phyloP scores from a whole-genome alignment of 2,888 invertebrate species.

The Gandaritis pyraliata region DNA sequence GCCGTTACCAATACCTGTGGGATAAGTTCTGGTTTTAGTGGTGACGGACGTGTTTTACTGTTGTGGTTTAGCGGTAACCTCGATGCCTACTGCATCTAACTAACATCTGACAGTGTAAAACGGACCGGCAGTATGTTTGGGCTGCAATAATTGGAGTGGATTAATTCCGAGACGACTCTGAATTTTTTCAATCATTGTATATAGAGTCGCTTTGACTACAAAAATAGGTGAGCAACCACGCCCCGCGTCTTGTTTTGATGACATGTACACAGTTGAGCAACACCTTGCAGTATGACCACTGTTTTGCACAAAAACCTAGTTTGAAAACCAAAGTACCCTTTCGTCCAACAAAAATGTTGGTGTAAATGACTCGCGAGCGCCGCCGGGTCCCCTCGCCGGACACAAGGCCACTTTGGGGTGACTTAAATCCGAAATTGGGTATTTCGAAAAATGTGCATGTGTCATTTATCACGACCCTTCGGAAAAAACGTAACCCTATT shows the following conservation, averaged over 20 bases:
- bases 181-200: too few relatives aligned
- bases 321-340: constrained; percentile 46
- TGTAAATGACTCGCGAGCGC: constrained; percentile 73
- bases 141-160: too few relatives aligned
- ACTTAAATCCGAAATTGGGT: constrained; percentile 86
- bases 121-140: too few relatives aligned
- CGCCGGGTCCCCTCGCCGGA: constrained; percentile 65
- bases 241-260: too few relatives aligned
- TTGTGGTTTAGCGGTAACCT: background rate
- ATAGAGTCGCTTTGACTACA: too few relatives aligned
- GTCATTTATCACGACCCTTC: constrained; percentile 84
- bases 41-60: background rate
- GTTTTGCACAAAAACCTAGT: background rate
- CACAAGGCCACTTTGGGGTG: constrained; percentile 83
- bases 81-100: too few relatives aligned
- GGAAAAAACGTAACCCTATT: constrained; percentile 82
- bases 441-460: constrained; percentile 85
- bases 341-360: constrained; percentile 49
- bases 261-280: too few relatives aligned
- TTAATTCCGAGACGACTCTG: too few relatives aligned
- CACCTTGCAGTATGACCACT: background rate
- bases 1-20: constrained; percentile 63
- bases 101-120: too few relatives aligned
- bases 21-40: constrained; percentile 12
- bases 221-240: too few relatives aligned